phyloP scores from a whole-genome alignment of 2,888 invertebrate species.

The Macaria notata region DNA sequence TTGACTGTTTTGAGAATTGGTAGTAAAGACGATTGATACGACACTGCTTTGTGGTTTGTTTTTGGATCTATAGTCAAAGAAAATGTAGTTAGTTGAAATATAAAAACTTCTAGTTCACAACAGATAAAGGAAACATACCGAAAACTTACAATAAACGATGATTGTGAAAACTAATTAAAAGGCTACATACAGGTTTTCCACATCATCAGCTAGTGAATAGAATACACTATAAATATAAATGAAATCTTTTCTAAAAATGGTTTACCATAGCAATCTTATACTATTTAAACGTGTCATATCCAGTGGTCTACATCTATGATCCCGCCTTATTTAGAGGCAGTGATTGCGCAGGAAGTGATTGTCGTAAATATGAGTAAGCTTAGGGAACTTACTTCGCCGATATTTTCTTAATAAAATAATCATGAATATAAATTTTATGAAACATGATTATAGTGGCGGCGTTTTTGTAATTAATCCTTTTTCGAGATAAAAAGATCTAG shows the following conservation, averaged over 20 bases:
- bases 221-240: no score
- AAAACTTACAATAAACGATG: no score
- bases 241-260: no score
- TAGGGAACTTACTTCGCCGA: slow-evolving; percentile 43
- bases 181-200: no score
- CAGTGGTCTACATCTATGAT: slow-evolving; percentile 32
- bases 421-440: slow-evolving; percentile 17
- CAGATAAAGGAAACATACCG: no score
- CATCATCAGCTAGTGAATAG: no score
- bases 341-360: slow-evolving; percentile 57
- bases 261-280: no score
- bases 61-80: neutral
- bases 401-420: slow-evolving; percentile 28
- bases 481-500: neutral
- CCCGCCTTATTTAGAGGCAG: slow-evolving; percentile 46
- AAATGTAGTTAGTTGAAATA: neutral
- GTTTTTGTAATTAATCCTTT: slow-evolving; percentile 7
- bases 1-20: slow-evolving; percentile 43
- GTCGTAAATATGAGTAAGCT: slow-evolving; percentile 54
- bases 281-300: slow-evolving; percentile 29
- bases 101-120: no score
- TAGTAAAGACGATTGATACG: slow-evolving; percentile 32
- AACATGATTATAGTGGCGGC: slow-evolving; percentile 1
- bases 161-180: no score
- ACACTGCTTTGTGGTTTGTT: neutral